Percentiles rank a stretch among this genome's conserved stretches.
Conservation (phyloP, 2,113 vertebrate species). For the Sus scrofa region DNA sequence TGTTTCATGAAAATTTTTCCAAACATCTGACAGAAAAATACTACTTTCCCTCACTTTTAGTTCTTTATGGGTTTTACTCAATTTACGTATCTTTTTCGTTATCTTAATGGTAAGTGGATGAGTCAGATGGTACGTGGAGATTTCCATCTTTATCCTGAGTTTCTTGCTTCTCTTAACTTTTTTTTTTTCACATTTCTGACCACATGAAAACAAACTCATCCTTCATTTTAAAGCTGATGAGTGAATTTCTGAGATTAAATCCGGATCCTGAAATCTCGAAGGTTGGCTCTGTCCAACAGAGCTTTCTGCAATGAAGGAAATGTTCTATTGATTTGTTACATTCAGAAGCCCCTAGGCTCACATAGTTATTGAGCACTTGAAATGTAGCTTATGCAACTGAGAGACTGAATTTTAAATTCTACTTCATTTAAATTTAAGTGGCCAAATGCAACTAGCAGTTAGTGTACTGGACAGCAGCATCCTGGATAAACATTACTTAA, state of each 20-base stretch:
- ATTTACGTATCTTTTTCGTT: neutral
- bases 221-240: neutral
- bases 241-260: conserved; percentile 9
- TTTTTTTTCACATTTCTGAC: neutral
- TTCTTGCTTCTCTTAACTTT: neutral
- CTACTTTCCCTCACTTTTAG: neutral
- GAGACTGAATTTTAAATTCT: neutral
- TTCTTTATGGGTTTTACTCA: neutral
- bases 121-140: neutral
- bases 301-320: neutral
- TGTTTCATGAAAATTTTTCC: conserved; percentile 18
- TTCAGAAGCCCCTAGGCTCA: neutral
- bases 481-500: neutral
- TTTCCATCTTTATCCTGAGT: neutral
- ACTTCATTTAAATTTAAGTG: conserved; percentile 39
- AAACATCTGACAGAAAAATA: neutral
- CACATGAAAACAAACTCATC: conserved; percentile 20
- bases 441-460: neutral
- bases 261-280: neutral
- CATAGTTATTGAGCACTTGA: neutral
- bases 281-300: neutral
- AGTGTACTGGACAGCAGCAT: neutral
- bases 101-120: neutral
- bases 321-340: neutral
- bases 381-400: neutral